These are phyloP conservation scores for Criorhina ranunculi DNA, from an alignment of 2,888 invertebrate genomes.

Conservation along the genomic window DNA sequence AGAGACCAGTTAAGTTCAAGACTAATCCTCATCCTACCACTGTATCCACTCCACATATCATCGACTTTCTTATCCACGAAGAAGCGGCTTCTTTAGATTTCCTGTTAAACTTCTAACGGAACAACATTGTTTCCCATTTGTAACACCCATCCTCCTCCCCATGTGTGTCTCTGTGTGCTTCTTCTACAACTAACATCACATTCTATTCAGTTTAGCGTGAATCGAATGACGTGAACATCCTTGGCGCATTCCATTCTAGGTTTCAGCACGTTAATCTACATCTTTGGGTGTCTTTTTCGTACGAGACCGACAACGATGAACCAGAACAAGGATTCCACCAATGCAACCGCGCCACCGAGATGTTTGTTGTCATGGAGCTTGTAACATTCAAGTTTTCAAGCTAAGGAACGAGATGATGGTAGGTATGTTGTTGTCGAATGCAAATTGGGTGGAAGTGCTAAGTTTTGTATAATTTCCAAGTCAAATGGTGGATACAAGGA, in stretches of 20 bases:
- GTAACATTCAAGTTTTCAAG: conserved; percentile 42
- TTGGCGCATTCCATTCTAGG: conserved; percentile 32
- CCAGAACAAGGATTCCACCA: conserved; percentile 38
- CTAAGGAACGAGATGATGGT: neutral
- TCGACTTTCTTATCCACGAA: neutral
- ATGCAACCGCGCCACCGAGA: conserved; percentile 22
- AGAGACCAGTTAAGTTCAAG: no score
- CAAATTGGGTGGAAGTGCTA: conserved; percentile 69
- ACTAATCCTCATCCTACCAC: neutral
- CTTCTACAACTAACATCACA: conserved; percentile 8
- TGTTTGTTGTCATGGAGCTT: conserved; percentile 66
- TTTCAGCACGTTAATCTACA: conserved; percentile 44
- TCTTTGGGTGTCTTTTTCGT: conserved; percentile 29
- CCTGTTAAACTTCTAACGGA: conserved; percentile 8
- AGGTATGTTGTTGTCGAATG: conserved; percentile 55
- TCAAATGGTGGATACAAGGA: conserved; percentile 52
- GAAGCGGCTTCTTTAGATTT: neutral
- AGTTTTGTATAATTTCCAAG: conserved; percentile 72
- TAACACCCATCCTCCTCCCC: neutral
- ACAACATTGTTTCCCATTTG: conserved; percentile 37
- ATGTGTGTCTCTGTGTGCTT: neutral
- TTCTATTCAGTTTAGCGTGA: conserved; percentile 27
- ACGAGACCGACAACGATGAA: neutral
- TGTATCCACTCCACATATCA: neutral
- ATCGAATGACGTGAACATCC: conserved; percentile 52